Base-by-base conservation (phyloP, 2,797 vertebrate genomes). In the Tachyglossus aculeatus region DNA sequence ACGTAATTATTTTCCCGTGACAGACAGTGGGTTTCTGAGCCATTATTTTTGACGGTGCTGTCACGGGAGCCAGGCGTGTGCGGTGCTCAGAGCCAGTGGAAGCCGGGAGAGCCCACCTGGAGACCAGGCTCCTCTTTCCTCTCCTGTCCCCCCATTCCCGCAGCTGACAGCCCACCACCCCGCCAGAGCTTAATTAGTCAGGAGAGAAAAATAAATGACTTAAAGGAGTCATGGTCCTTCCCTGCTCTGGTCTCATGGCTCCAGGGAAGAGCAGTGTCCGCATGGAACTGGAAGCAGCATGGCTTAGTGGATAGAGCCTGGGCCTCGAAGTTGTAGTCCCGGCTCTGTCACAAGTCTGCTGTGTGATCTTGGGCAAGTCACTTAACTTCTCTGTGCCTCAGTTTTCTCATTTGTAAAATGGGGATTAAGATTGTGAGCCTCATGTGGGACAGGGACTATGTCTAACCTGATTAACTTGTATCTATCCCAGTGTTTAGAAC, bases 21-120 rank as follows among this genome's bases (percentile, higher is more conserved):
- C 91, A 93, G 92, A 93, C 91, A 93, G 90, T 80, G 90, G 90
- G 86, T 86, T 89, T 81, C 88, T 88, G 85, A 86, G 91, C 91
- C 86, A 92, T 93, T 93, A 93, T 93, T 93, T 93, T 91, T 93
- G 92, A 93, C 72, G 86, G 88, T 67, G 83, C 87, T 93, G 92
- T 93, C 92, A 93, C 72, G 88, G 90, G 85, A 89, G 91, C 92
- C 88, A 89, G 81, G 71, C 71, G 80, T 82, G 59, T 74, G 84
- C 77, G 82, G 86, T 87, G 89, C 90, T 75, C 83, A 89, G 88
- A 91, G 78, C 81, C 86, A 85, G 87, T 88, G 82, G 80, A 81
- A 82, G 87, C 85, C 80, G 77, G 82, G 84, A 84, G 90, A 90
- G 92, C 89, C 90, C 90, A 93, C 88, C 90, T 88, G 88, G 91